These are phyloP conservation scores for Equus przewalskii DNA, from an alignment of 2,113 vertebrate genomes.

Conservation along the genomic window DNA sequence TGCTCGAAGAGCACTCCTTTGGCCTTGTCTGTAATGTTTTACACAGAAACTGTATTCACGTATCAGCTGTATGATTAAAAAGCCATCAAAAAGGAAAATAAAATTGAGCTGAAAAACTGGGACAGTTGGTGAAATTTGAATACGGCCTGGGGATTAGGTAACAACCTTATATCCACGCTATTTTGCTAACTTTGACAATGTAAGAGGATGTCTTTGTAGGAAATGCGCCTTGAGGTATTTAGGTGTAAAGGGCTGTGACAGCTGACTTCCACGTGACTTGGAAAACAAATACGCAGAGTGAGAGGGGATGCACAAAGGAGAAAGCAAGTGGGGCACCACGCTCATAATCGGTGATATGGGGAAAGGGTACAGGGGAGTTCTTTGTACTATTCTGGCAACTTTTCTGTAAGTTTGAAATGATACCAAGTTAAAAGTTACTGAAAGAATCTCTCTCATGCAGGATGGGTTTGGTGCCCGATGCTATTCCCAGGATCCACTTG, in stretches of 20 bases:
- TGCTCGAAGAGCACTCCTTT: neutral
- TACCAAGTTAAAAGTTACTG: neutral
- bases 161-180: neutral
- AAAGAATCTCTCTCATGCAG: neutral
- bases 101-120: conserved; percentile 1
- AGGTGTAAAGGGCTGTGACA: neutral
- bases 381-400: conserved; percentile 2
- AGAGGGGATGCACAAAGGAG: neutral
- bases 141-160: neutral
- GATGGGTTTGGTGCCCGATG: neutral
- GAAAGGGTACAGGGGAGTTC: neutral
- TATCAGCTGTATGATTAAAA: neutral
- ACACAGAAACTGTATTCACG: neutral
- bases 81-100: conserved; percentile 26
- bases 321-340: neutral
- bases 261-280: neutral
- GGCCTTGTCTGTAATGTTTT: conserved; percentile 30
- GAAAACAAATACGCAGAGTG: neutral
- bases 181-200: conserved; percentile 34
- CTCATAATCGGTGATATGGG: neutral
- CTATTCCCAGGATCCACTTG: neutral
- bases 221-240: neutral
- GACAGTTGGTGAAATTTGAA: conserved; percentile 4
- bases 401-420: neutral
- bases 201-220: conserved; percentile 1